Evolutionary conservation across 2,888 invertebrate species (phyloP), one percentile per base, ranked within the genome.

Genomic region (Apotomis turbidana): DNA sequence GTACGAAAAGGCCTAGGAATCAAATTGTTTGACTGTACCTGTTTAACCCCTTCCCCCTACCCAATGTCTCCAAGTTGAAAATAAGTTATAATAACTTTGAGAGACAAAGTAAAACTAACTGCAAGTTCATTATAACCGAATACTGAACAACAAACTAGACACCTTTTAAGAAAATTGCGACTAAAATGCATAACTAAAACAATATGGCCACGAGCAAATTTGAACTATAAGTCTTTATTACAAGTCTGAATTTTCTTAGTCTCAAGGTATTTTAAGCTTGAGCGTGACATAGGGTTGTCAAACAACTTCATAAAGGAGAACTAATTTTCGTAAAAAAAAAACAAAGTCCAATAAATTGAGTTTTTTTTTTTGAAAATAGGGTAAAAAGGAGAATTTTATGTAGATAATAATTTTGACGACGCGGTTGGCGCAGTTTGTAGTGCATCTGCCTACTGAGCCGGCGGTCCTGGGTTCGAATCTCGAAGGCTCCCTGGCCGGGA

Each of bases 151-250:
- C 44, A 59, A 70, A 54, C 46, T 44, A 59, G 62, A 44, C 64
- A 64, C 59, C 44, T 54, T 63, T 44, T 52, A 52, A 70, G 70
- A 57, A 57, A 70, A 70, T 70, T 70, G 64, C 70, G 60, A 59
- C 58, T 66, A 52, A 59, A 58, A 52, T 54, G 58, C 64, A 66
- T 66, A 64, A 60, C 54, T n/a, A n/a, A 61, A 55, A 54, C 9
- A 54, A 52, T 59, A 27, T 41, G 4, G 27, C 36, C 51, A n/a
- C 52, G 13, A 51, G n/a, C 8, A 64, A 60, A 54, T 46, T 13
- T 60, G 36, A 3, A 71, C 59, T 60, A 6, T 71, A 55, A n/a
- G 4, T 5, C 54, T 36, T 61, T 3, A 27, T 9, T n/a, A 38
- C 46, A 67, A 67, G 64, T 54, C 36, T 55, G 54, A 60, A 61